phyloP scores from a whole-genome alignment of 2,113 vertebrate genomes.

The Notechis scutatus region DNA sequence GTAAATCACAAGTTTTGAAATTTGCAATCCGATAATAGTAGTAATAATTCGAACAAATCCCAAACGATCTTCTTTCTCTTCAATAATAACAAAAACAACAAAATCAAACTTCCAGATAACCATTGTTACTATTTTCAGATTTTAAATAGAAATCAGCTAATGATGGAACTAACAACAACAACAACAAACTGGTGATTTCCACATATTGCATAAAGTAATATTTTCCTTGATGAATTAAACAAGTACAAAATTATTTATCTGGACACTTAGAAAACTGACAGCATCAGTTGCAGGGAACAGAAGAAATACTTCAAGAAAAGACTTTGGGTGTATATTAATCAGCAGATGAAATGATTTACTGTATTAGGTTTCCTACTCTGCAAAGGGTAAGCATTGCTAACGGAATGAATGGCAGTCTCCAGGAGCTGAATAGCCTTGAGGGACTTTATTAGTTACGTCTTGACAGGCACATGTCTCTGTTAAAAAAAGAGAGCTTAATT shows the following conservation, averaged over 20 bases:
- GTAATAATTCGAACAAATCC: neutral
- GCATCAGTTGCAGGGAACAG: slow-evolving; percentile 52
- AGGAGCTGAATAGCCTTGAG: slow-evolving; percentile 76
- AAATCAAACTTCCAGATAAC: neutral
- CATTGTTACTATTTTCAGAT: neutral
- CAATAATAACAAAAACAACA: neutral
- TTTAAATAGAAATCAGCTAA: neutral
- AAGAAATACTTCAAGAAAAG: slow-evolving; percentile 65
- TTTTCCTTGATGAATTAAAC: slow-evolving; percentile 42
- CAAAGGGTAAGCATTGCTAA: slow-evolving; percentile 80
- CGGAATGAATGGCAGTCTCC: slow-evolving; percentile 79
- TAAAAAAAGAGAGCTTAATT: slow-evolving; percentile 87
- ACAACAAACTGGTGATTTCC: slow-evolving; percentile 22
- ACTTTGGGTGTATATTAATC: slow-evolving; percentile 64
- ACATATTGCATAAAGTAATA: slow-evolving; percentile 31
- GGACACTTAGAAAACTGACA: slow-evolving; percentile 46
- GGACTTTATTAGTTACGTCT: slow-evolving; percentile 85
- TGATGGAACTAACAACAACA: neutral
- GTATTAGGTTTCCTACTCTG: slow-evolving; percentile 79
- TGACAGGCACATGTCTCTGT: slow-evolving; percentile 95
- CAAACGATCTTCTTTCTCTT: neutral
- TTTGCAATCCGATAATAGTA: neutral
- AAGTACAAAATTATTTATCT: slow-evolving; percentile 15
- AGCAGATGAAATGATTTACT: slow-evolving; percentile 82
- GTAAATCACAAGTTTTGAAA: neutral